phyloP scores from a whole-genome alignment of 1,140 invertebrate species.

The Parasteatoda tepidariorum region DNA sequence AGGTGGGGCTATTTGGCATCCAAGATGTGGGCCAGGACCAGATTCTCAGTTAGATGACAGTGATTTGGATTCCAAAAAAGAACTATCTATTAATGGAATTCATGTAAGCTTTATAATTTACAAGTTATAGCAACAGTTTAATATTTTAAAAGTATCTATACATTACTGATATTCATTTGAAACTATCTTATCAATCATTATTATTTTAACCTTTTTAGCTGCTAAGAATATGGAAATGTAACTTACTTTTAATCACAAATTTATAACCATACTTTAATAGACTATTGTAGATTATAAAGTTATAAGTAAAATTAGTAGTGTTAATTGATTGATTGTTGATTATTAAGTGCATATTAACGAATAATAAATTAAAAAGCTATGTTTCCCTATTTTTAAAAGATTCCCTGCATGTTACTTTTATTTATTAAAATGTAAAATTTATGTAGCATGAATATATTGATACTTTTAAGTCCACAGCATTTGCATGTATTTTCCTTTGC shows the following conservation, averaged over 20 bases:
- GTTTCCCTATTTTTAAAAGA: no score
- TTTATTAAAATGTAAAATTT: not conserved
- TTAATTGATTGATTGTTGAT: no score
- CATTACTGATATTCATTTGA: not conserved
- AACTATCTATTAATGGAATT: slow-evolving; percentile 32
- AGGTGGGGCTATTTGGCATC: slow-evolving; percentile 93
- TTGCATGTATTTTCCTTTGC: slow-evolving; percentile 41
- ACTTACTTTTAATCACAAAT: not conserved
- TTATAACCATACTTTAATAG: no score
- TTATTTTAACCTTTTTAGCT: not conserved
- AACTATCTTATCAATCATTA: not conserved
- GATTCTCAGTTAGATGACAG: slow-evolving; percentile 45
- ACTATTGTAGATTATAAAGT: no score
- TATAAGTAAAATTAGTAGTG: no score
- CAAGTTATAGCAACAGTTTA: not conserved
- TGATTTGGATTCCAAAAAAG: slow-evolving; percentile 45
- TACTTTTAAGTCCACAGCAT: slow-evolving; percentile 18
- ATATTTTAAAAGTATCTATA: not conserved
- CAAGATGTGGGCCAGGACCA: slow-evolving; percentile 85
- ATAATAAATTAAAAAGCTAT: no score
- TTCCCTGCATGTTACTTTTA: not conserved
- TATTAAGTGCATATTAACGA: no score
- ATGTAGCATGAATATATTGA: not conserved
- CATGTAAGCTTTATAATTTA: slow-evolving; percentile 10
- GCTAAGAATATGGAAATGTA: not conserved